Conservation (phyloP, 2,797 vertebrate species). For the Channa striata region DNA sequence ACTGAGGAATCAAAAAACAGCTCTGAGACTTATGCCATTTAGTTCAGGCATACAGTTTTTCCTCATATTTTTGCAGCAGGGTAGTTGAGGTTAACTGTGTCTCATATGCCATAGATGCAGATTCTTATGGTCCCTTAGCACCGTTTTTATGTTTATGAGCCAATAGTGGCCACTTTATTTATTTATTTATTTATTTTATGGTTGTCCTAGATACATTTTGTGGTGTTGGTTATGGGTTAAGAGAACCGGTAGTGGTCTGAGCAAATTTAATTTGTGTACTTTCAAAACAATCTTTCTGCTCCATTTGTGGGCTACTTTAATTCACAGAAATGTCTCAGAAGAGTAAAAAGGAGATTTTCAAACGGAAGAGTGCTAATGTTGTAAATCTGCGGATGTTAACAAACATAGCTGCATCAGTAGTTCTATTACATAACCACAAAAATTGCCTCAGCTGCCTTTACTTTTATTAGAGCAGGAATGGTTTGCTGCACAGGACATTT, state of each 20-base stretch:
- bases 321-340: conserved; percentile 6
- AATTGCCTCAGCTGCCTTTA: background rate
- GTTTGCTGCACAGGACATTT: background rate
- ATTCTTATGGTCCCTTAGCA: background rate
- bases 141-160: conserved; percentile 5
- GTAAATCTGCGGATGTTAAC: background rate
- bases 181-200: background rate
- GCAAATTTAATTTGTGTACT: background rate
- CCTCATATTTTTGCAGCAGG: no score
- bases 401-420: background rate
- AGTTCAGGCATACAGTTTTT: no score
- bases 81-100: background rate
- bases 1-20: no score
- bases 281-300: conserved; percentile 15
- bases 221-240: conserved; percentile 6
- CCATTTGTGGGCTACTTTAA: background rate
- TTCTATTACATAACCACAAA: background rate
- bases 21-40: no score
- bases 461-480: background rate
- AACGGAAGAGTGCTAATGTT: background rate
- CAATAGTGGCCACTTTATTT: background rate
- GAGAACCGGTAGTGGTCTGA: background rate
- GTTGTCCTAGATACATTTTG: background rate
- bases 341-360: conserved; percentile 12
- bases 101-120: background rate